A percentile compares a stretch with the other conserved stretches of the same genome.
phyloP scores from a whole-genome alignment of 1,140 invertebrate species.

The Zophobas atratus region DNA sequence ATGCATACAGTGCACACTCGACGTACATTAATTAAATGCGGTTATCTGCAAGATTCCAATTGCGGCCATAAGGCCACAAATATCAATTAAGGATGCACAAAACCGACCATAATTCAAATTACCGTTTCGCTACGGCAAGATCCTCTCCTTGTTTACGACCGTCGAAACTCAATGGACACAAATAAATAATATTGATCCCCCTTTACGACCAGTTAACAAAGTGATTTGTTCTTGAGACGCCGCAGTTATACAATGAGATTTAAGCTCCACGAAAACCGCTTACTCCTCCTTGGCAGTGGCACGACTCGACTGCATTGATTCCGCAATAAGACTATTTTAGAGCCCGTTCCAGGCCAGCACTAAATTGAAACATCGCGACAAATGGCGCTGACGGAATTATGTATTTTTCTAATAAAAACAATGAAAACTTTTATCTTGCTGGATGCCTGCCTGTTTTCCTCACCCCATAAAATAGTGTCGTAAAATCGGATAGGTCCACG shows the following conservation, averaged over 20 bases:
- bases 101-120: constrained; percentile 64
- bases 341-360: constrained; percentile 3
- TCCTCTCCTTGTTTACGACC: constrained; percentile 41
- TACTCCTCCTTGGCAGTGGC: not conserved
- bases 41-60: constrained; percentile 68
- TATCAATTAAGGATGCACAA: constrained; percentile 67
- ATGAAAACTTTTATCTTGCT: constrained; percentile 22
- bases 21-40: constrained; percentile 67
- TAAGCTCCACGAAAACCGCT: not conserved
- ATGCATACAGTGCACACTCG: constrained; percentile 56
- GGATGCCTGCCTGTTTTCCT: constrained; percentile 12
- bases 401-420: constrained; percentile 20
- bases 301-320: constrained; percentile 1
- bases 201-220: constrained; percentile 12
- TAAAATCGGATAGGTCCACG: constrained; percentile 10
- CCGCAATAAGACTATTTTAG: constrained; percentile 3
- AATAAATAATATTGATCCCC: constrained; percentile 37
- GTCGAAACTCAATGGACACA: constrained; percentile 22
- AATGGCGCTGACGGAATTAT: constrained; percentile 5
- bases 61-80: constrained; percentile 66
- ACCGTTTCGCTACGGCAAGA: constrained; percentile 57
- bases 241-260: not conserved
- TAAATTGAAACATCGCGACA: constrained; percentile 29
- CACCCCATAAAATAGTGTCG: constrained; percentile 11
- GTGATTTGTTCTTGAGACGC: constrained; percentile 14